Conservation (phyloP, 2,888 invertebrate genomes). For the Andrena flavipes region DNA sequence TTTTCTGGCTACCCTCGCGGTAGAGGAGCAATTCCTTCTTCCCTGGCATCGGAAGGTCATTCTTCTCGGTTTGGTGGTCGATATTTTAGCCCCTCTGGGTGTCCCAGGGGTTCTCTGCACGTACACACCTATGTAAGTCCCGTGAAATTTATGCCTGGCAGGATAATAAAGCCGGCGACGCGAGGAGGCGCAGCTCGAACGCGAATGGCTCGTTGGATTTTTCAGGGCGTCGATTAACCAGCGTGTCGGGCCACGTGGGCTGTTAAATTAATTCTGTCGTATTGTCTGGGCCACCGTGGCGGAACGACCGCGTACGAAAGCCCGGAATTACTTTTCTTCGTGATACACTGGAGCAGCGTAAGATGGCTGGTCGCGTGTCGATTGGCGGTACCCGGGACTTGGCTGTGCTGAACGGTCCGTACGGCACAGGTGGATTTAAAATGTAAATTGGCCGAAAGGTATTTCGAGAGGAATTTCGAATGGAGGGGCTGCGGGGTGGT, state of each 20-base stretch:
- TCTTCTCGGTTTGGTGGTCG: constrained; percentile 24
- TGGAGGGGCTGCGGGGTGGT: neutral
- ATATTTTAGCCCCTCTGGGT: constrained; percentile 46
- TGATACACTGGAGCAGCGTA: too few species aligned
- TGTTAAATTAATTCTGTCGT: constrained; percentile 33
- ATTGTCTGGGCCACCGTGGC: constrained; percentile 26
- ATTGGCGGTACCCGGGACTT: neutral
- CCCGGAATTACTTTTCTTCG: neutral
- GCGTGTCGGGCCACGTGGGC: constrained; percentile 25
- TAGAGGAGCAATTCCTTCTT: neutral
- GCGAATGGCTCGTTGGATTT: constrained; percentile 37
- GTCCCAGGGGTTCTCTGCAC: constrained; percentile 30
- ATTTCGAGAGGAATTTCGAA: constrained; percentile 29
- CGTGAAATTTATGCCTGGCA: constrained; percentile 58
- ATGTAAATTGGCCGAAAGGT: constrained; percentile 27
- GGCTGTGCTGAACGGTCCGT: neutral
- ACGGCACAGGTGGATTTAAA: constrained; percentile 25
- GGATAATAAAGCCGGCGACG: constrained; percentile 62
- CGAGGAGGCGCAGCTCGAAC: constrained; percentile 39
- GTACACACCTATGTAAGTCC: constrained; percentile 17
- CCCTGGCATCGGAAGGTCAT: constrained; percentile 6
- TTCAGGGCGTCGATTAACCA: constrained; percentile 37
- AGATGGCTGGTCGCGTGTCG: constrained; percentile 29
- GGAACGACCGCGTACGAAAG: neutral
- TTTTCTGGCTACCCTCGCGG: neutral